These are phyloP conservation scores for Phyllostomus hastatus DNA, from an alignment of 2,113 vertebrate genomes.

Conservation along the genomic window DNA sequence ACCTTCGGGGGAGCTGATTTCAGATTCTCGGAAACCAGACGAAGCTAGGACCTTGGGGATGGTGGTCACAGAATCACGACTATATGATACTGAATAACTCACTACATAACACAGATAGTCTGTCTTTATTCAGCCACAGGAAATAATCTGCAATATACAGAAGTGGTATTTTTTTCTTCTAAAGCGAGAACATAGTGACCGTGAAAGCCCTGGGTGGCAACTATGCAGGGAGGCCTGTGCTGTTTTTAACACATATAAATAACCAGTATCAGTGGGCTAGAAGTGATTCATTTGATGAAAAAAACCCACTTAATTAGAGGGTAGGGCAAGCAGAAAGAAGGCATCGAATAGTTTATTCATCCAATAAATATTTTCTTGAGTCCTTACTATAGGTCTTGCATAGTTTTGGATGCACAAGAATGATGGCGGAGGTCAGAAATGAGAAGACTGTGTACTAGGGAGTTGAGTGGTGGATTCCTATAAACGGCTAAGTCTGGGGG, in stretches of 20 bases:
- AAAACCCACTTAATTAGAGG: constrained; percentile 11
- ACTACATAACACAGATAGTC: neutral
- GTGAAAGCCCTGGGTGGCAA: neutral
- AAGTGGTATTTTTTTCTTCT: neutral
- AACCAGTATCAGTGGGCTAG: neutral
- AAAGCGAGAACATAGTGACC: neutral
- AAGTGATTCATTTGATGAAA: constrained; percentile 29
- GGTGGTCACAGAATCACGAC: neutral
- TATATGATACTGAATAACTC: neutral
- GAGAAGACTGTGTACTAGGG: neutral
- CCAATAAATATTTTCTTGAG: neutral
- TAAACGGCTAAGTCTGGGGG: constrained; percentile 1
- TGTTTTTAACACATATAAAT: constrained; percentile 21
- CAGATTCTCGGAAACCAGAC: neutral
- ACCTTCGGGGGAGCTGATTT: neutral
- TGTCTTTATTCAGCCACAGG: neutral
- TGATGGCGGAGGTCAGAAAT: neutral
- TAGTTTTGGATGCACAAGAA: neutral
- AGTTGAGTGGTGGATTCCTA: constrained; percentile 49
- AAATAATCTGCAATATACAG: neutral
- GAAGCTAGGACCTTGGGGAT: neutral
- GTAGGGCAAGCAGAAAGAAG: constrained; percentile 19
- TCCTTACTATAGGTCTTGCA: neutral
- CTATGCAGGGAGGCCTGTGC: neutral
- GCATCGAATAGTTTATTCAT: neutral